Evolutionary conservation across 2,797 vertebrate genomes (phyloP), one percentile per base, ranked within the genome.

Genomic region (Parauchenoglanis ngamensis): DNA sequence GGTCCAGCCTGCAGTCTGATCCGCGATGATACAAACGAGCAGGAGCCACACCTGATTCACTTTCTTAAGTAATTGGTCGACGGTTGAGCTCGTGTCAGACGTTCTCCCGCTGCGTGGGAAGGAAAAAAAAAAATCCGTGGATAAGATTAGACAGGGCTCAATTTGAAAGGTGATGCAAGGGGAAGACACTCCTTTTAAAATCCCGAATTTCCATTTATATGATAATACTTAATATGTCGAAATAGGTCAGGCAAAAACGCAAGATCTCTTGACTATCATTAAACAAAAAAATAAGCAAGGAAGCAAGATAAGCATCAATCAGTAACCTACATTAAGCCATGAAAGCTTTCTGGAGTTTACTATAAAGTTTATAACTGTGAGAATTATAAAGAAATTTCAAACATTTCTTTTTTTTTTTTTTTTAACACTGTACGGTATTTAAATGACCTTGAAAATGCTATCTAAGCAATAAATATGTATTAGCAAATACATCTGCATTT

Each of bases 131-230:
- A 23, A 56, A 23, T 1, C 52, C 1, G 7, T 31, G 52, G 7
- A 57, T 78, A 57, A 56, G 76, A 78, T 78, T 35, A 78, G 8
- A 78, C 7, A 57, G 28, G n/a, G 28, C 23, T 78, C 23, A n/a
- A 44, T 61, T 25, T 80, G 35, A 44, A 44, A 80, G 78, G 78
- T 80, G 57, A 80, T 80, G 78, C 78, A 80, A 80, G 31, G 56
- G 35, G 57, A 80, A 44, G 78, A 80, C 57, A 59, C 56, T 61
- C 21, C 35, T 61, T 40, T 61, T 80, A 40, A 79, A 80, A 61
- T 59, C 31, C 31, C 12, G 56, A 40, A 35, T 57, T 12, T 57
- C 11, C 13, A 2, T 80, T 40, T 40, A 44, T 80, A 13, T 61
- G 31, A 15, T 80, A n/a, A 61, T 61, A 79, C 17, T 8, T 17